Percentiles rank a stretch among this genome's conserved stretches.
Evolutionary conservation across 2,888 invertebrate species (phyloP).

Genomic region (Trilocha varians): DNA sequence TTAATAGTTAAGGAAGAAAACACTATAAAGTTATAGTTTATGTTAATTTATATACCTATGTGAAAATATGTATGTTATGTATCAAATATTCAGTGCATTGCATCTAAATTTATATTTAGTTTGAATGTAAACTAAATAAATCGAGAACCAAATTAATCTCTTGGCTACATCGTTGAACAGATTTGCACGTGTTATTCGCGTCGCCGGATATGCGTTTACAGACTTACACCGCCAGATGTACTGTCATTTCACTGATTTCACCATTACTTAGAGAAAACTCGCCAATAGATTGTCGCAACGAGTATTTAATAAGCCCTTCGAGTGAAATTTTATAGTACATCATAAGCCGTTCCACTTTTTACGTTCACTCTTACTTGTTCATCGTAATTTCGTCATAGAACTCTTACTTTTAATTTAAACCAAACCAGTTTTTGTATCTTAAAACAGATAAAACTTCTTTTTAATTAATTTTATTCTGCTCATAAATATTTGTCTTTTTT

Average conservation of each 20-base stretch:
- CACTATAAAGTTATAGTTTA: no score
- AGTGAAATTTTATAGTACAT: background rate
- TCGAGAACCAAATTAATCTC: background rate
- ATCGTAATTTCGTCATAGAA: background rate
- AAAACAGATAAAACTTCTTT: no score
- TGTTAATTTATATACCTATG: no score
- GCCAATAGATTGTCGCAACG: no score
- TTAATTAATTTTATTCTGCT: no score
- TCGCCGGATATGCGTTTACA: conserved; percentile 11
- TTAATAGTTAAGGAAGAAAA: no score
- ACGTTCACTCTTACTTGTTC: background rate
- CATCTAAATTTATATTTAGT: no score
- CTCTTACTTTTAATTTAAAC: background rate
- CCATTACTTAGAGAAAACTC: no score
- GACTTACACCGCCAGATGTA: background rate
- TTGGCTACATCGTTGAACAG: background rate
- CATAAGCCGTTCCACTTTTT: background rate
- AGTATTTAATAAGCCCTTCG: background rate
- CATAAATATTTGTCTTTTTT: no score
- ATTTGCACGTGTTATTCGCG: conserved; percentile 6
- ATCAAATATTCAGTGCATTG: no score
- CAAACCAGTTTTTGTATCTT: background rate
- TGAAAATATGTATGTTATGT: no score
- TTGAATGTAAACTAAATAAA: no score
- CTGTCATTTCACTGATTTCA: background rate